A percentile compares a stretch with the other conserved stretches of the same genome.
Evolutionary conservation across 2,113 vertebrate species (phyloP).

Genomic region (Peromyscus polionotus): DNA sequence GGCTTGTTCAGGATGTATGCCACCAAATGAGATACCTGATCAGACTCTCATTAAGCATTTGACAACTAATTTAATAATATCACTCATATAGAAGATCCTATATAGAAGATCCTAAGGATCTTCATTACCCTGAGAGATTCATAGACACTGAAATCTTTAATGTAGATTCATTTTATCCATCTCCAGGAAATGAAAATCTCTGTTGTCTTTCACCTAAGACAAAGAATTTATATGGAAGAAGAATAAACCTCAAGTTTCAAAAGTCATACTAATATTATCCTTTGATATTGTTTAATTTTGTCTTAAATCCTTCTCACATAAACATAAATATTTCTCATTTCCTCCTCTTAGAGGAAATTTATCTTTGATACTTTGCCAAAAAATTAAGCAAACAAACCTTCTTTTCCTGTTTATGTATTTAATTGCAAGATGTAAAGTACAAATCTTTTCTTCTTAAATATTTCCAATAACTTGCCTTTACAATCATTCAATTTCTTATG

Average conservation of each 20-base stretch:
- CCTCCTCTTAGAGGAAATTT: background rate
- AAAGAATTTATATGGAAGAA: background rate
- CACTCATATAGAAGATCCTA: background rate
- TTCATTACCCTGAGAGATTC: background rate
- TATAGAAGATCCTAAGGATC: background rate
- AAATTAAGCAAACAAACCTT: background rate
- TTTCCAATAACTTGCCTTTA: background rate
- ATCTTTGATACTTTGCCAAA: background rate
- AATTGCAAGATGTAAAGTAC: background rate
- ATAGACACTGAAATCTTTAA: background rate
- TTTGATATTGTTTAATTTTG: background rate
- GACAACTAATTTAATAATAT: background rate
- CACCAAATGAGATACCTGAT: too few species aligned
- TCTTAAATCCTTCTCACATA: background rate
- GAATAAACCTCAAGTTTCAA: background rate
- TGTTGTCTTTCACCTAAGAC: background rate
- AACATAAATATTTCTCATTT: slow-evolving; percentile 49
- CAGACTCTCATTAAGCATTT: background rate
- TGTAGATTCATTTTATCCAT: background rate
- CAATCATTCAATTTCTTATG: background rate
- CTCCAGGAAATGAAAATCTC: background rate
- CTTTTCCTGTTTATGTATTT: background rate
- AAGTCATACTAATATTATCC: background rate
- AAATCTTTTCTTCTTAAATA: background rate
- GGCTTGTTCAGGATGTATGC: too few species aligned